Conservation (phyloP, 2,113 vertebrate genomes). For the Microtus montanus region DNA sequence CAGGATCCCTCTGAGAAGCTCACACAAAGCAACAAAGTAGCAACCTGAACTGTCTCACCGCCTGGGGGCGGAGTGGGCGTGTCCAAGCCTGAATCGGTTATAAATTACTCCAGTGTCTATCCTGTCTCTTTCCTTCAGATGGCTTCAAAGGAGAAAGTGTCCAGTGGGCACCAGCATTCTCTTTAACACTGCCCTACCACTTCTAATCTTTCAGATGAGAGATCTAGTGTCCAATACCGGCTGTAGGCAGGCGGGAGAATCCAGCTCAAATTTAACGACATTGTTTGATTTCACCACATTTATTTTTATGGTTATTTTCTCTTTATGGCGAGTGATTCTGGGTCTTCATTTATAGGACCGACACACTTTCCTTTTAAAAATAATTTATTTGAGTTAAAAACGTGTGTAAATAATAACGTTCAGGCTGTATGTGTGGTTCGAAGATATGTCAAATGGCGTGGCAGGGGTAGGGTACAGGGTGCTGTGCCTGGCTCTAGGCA, state of each 20-base stretch:
- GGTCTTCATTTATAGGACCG: constrained; percentile 67
- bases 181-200: not conserved
- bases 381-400: constrained; percentile 67
- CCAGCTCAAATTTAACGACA: constrained; percentile 60
- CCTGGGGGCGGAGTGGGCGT: rapidly evolving
- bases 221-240: not conserved
- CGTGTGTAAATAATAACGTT: constrained; percentile 36
- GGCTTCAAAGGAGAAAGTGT: constrained; percentile 45
- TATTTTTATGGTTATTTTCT: constrained; percentile 76
- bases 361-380: constrained; percentile 71
- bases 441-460: not conserved
- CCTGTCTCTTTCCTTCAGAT: not conserved
- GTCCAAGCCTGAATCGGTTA: not conserved
- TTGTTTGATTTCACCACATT: constrained; percentile 75
- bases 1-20: not conserved
- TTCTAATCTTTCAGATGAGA: constrained; percentile 26
- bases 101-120: constrained; percentile 1
- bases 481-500: not conserved
- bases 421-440: not conserved
- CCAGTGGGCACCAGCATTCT: not conserved
- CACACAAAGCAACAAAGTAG: not conserved
- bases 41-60: not conserved
- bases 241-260: constrained; percentile 22
- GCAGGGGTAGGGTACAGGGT: not conserved
- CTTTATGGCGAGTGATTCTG: constrained; percentile 76